These are phyloP conservation scores for Misgurnus anguillicaudatus DNA, from an alignment of 2,113 vertebrate genomes.

Conservation along the genomic window DNA sequence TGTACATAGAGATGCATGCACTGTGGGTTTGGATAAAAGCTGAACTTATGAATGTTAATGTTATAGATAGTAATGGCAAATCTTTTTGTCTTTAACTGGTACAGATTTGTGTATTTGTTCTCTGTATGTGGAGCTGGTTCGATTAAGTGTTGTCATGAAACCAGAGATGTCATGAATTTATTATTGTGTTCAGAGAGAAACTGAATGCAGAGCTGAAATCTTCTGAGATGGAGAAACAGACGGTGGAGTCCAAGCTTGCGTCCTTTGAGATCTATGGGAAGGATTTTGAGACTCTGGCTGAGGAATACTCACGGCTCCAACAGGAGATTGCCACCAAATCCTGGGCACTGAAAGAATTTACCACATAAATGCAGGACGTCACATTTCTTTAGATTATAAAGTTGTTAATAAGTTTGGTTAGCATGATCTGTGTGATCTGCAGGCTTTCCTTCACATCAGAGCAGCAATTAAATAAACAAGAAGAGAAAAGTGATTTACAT, in stretches of 20 bases:
- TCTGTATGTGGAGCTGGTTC: neutral
- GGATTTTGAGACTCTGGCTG: conserved; percentile 72
- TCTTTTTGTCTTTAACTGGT: no score
- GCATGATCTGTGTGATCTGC: no score
- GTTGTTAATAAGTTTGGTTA: neutral
- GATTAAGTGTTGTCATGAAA: neutral
- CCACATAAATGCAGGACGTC: conserved; percentile 43
- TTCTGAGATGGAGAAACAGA: conserved; percentile 65
- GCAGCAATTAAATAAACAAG: no score
- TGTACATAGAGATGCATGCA: no score
- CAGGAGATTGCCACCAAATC: conserved; percentile 71
- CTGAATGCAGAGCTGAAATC: conserved; percentile 64
- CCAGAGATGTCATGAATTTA: no score
- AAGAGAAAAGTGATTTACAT: no score
- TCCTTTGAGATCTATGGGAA: conserved; percentile 76
- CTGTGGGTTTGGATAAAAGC: no score
- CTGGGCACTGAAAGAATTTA: conserved; percentile 76
- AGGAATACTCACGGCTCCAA: conserved; percentile 71
- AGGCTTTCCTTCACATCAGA: no score
- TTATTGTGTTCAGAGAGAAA: conserved; percentile 59
- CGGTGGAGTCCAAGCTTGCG: conserved; percentile 64
- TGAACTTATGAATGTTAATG: no score
- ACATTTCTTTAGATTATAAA: neutral
- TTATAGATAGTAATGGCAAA: no score
- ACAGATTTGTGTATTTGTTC: neutral